Evolutionary conservation across 2,113 vertebrate genomes (phyloP), one percentile per base, ranked within the genome.

Genomic region (Condylura cristata): DNA sequence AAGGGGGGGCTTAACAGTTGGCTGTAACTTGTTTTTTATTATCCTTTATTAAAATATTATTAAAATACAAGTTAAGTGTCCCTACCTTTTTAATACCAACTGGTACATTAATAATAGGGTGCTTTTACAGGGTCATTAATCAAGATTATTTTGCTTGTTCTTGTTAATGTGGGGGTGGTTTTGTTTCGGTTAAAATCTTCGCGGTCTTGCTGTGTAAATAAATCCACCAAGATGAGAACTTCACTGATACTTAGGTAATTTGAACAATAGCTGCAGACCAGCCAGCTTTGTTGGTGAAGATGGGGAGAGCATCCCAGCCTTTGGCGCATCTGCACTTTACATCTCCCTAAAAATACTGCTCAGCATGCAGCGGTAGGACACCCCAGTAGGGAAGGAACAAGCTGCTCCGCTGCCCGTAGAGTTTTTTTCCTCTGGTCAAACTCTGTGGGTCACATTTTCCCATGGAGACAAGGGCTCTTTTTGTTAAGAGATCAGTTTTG

Each of bases 11-110:
- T 78, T 79, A 83, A 75, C 30, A 26, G 17, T 89, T 93, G 74
- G 20, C 84, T 93, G 4, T 86, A 22, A 93, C 93, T 91, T 96
- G 82, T 13, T 56, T 96, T 89, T 94, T 86, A 65, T 80, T 97
- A 12, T 93, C 76, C 41, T 76, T 90, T 93, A 92, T 90, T 93
- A 95, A 95, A 95, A 78, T 79, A 86, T 79, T 58, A 39, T 11
- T 79, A 65, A 79, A 61, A 56, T 22, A 56, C 53, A 56, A 56
- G 53, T 56, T 51, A 51, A 16, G 48, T 85, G 10, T 34, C 91
- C 28, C 10, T 75, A 51, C 61, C 16, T 85, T 90, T 81, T 66
- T 81, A 44, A 76, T n/a, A 53, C 24, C 48, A 87, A 22, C 76
- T 78, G 76, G 75, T 83, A 28, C 24, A 79, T 88, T 56, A 95